Evolutionary conservation across 1,140 invertebrate genomes (phyloP).

Genomic region (Papilio polytes): DNA sequence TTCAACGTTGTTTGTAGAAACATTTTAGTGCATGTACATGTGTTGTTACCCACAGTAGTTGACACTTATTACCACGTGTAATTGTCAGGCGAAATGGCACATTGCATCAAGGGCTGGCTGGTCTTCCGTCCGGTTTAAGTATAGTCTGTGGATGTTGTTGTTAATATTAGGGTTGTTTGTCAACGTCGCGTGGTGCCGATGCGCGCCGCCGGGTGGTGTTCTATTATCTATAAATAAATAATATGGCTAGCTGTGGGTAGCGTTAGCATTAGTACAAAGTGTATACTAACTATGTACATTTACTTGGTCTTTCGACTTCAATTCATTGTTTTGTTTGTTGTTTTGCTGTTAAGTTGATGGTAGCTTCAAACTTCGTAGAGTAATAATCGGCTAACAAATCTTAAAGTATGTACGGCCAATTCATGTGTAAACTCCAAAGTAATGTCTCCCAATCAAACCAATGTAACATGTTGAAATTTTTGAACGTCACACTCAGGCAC

Average conservation of each 20-base stretch:
- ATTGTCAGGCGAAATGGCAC: constrained; percentile 41
- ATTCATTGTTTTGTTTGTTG: neutral
- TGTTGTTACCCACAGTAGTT: neutral
- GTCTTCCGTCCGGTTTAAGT: constrained; percentile 46
- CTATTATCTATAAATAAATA: constrained; percentile 71
- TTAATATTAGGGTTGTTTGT: constrained; percentile 73
- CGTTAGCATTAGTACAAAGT: neutral
- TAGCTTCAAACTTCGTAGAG: neutral
- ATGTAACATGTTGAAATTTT: neutral
- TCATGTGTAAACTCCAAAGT: neutral
- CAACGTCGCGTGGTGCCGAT: constrained; percentile 69
- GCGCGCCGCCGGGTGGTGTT: constrained; percentile 53
- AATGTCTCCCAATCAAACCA: neutral
- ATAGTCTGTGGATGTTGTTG: constrained; percentile 48
- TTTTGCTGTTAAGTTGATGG: neutral
- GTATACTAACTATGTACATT: neutral
- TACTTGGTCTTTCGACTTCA: neutral
- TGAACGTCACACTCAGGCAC: neutral
- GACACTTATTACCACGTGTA: constrained; percentile 11
- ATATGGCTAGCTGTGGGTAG: constrained; percentile 29
- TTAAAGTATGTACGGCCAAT: neutral
- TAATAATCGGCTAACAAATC: neutral
- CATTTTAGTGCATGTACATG: neutral
- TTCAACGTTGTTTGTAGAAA: neutral
- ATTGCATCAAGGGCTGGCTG: constrained; percentile 45